These are phyloP conservation scores for Melieria omissa DNA, from an alignment of 2,888 invertebrate genomes.

Conservation along the genomic window DNA sequence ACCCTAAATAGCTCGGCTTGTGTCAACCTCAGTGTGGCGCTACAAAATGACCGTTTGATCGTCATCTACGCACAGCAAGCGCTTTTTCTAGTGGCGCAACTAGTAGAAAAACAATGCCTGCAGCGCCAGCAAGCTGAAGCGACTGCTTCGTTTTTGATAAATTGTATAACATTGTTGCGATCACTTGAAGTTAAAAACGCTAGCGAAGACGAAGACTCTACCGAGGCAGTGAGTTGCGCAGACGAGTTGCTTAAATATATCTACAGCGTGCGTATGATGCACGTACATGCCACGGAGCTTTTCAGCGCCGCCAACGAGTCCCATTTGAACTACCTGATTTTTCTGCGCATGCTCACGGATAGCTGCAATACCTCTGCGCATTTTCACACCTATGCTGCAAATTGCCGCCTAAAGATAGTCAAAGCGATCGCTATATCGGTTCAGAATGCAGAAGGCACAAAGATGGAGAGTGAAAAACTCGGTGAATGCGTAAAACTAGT, in stretches of 20 bases:
- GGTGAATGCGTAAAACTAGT: conserved; percentile 54
- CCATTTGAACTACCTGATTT: conserved; percentile 54
- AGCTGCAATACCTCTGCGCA: conserved; percentile 48
- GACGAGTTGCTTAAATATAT: conserved; percentile 59
- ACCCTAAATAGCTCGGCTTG: conserved; percentile 49
- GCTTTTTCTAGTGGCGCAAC: conserved; percentile 54
- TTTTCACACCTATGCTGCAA: conserved; percentile 51
- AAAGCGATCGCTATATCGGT: conserved; percentile 55
- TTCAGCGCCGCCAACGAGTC: conserved; percentile 50
- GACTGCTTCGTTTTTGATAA: conserved; percentile 53
- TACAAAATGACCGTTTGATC: conserved; percentile 55
- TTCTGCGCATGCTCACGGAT: conserved; percentile 54
- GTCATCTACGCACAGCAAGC: conserved; percentile 60
- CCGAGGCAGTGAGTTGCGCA: conserved; percentile 41
- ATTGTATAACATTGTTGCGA: conserved; percentile 43
- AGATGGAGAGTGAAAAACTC: conserved; percentile 45
- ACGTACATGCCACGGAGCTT: conserved; percentile 53
- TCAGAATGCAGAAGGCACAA: conserved; percentile 35
- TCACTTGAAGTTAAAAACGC: conserved; percentile 42
- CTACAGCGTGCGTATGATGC: conserved; percentile 56
- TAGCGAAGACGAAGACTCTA: not conserved
- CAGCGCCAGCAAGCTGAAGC: conserved; percentile 49
- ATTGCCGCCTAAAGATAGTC: conserved; percentile 60
- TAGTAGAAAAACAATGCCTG: conserved; percentile 48
- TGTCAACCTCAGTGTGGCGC: conserved; percentile 45